Evolutionary conservation across 2,113 vertebrate genomes (phyloP).

Genomic region (Ptilorrhoa leucosticta): DNA sequence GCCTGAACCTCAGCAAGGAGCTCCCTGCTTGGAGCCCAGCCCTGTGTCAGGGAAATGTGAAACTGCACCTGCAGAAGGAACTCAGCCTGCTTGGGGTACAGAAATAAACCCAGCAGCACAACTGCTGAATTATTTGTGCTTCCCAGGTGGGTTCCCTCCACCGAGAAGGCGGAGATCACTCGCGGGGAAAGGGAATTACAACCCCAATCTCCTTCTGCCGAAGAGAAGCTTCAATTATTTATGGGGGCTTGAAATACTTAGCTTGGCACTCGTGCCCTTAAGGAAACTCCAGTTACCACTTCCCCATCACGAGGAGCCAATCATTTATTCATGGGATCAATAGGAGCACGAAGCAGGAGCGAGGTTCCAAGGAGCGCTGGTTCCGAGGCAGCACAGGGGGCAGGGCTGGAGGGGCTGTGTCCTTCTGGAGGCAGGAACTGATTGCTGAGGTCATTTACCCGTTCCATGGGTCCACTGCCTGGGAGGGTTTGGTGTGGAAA

Average conservation of each 20-base stretch:
- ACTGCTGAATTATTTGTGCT: not conserved
- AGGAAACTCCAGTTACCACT: not conserved
- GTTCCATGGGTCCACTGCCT: fast-evolving
- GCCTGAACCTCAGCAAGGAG: not conserved
- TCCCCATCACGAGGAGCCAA: not conserved
- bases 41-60: not conserved
- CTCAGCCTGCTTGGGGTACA: not conserved
- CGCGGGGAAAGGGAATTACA: not conserved
- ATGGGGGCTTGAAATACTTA: conserved; percentile 28
- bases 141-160: not conserved
- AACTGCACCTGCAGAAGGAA: not conserved
- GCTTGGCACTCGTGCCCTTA: not conserved
- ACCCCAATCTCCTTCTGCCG: not conserved
- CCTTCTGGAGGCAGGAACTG: not conserved
- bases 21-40: not conserved
- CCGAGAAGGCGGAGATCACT: not conserved
- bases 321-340: conserved; percentile 42
- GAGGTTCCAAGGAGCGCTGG: not conserved
- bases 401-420: not conserved
- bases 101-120: not conserved
- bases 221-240: conserved; percentile 30
- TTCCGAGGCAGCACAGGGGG: not conserved
- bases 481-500: not conserved
- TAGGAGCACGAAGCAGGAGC: not conserved
- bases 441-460: not conserved